Conservation (phyloP, 2,113 vertebrate species). For the Heterocephalus glaber region DNA sequence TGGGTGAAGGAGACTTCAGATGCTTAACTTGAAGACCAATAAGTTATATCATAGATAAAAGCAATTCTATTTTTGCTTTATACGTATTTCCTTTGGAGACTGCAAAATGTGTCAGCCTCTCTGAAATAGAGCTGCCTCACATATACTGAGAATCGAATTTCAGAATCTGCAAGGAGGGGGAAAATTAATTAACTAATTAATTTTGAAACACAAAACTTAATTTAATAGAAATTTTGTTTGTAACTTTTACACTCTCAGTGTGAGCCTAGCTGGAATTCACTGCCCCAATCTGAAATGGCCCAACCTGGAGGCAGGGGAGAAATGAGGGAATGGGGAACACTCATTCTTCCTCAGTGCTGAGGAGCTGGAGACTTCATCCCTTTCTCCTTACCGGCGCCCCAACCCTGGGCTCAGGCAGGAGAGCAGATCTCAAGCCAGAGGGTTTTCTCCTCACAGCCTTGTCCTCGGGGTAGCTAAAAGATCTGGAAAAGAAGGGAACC, state of each 20-base stretch:
- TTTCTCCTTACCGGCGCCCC: not conserved
- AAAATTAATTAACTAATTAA: not conserved
- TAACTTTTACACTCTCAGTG: constrained; percentile 83
- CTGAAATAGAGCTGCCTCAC: not conserved
- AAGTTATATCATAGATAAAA: not conserved
- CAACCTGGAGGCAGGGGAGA: constrained; percentile 23
- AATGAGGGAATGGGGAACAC: not conserved
- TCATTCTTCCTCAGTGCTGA: constrained; percentile 71
- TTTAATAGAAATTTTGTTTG: constrained; percentile 24
- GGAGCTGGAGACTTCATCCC: not conserved
- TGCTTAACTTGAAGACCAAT: not conserved
- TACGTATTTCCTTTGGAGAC: not conserved
- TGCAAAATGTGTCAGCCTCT: not conserved
- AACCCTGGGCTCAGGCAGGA: constrained; percentile 13
- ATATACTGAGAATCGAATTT: not conserved
- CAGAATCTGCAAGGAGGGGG: not conserved
- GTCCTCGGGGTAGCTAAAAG: not conserved
- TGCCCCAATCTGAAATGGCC: constrained; percentile 60
- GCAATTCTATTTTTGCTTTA: not conserved
- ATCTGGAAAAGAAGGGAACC: not conserved
- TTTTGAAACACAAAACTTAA: constrained; percentile 82
- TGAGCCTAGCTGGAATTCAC: constrained; percentile 69
- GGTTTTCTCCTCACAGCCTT: constrained; percentile 20
- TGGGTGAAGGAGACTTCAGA: not conserved
- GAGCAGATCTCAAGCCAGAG: constrained; percentile 44